Base-by-base conservation (phyloP, 2,113 vertebrate species). In the Pantherophis guttatus region DNA sequence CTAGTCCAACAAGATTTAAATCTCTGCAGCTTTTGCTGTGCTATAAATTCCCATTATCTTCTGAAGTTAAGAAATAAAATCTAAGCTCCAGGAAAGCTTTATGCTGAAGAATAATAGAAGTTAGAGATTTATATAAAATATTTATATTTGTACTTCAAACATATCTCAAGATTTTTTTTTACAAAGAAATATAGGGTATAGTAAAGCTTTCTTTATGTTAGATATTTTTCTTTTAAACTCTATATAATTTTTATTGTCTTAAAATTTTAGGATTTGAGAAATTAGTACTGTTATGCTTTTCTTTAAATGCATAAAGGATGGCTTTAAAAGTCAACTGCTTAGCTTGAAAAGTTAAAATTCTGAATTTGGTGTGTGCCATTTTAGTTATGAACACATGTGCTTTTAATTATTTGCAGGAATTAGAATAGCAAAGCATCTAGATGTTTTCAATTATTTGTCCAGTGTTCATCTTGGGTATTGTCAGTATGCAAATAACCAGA, bases 41-140 rank as follows among this genome's bases (percentile, higher is more conserved):
- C 89, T 96, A 93, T 89, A 96, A 96, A 95, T 94, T 95, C 92
- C 95, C 97, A 96, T 94, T 94, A 62, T 81, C 93, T 96, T 96
- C 91, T 95, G 91, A 96, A 96, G 95, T 93, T 96, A 90, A 94
- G 93, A 97, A 97, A 97, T 95, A 94, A 96, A 95, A 94, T 96
- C 91, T 97, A 97, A 97, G 95, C 90, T 96, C 59, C 92, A 96
- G 93, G 94, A 96, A 97, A 91, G 65, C 94, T 97, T 97, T 97
- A 98, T 97, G 97, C 97, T 95, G 93, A 94, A 96, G 93, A 96
- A 92, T 95, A 97, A 97, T 97, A 97, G 97, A 98, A 97, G 95
- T 96, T 97, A 97, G 96, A 92, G 95, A 96, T 97, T 95, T 97
- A 97, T 97, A 97, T 97, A 94, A 98, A 97, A 97, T 98, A 97